Percentiles rank a stretch among this genome's conserved stretches.
Conservation (phyloP, 2,113 vertebrate genomes). For the Hemicordylus capensis region DNA sequence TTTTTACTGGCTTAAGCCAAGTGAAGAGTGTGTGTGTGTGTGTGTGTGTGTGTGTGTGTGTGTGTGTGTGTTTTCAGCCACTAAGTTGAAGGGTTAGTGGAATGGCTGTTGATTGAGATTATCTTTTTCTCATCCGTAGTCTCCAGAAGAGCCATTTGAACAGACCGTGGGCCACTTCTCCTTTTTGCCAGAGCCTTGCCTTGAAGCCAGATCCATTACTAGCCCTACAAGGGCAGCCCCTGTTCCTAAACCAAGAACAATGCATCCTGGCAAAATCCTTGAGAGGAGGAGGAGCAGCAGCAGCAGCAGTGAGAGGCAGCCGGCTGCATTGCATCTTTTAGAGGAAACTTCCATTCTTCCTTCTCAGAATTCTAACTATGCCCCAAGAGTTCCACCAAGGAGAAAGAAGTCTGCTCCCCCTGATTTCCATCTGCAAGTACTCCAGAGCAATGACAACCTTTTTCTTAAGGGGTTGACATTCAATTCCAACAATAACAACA, state of each 20-base stretch:
- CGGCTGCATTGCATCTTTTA: fast-evolving
- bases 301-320: constrained; percentile 11
- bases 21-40: no score
- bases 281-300: constrained; percentile 48
- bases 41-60: neutral
- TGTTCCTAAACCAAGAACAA: constrained; percentile 75
- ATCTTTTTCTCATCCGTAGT: constrained; percentile 41
- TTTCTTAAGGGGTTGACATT: constrained; percentile 44
- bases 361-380: neutral
- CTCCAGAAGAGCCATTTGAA: constrained; percentile 59
- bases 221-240: constrained; percentile 54
- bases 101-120: constrained; percentile 4
- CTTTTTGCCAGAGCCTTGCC: constrained; percentile 49
- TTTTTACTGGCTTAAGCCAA: neutral
- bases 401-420: constrained; percentile 80
- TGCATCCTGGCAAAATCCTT: constrained; percentile 54
- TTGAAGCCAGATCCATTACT: constrained; percentile 32
- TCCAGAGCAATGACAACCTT: constrained; percentile 59
- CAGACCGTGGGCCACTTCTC: constrained; percentile 33
- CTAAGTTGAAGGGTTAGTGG: neutral
- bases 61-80: neutral
- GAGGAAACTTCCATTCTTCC: fast-evolving
- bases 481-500: constrained; percentile 26
- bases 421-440: constrained; percentile 74
- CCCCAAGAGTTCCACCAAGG: constrained; percentile 77